Evolutionary conservation across 2,113 vertebrate species (phyloP), one percentile per base, ranked within the genome.

Genomic region (Mormyrus iriodes): DNA sequence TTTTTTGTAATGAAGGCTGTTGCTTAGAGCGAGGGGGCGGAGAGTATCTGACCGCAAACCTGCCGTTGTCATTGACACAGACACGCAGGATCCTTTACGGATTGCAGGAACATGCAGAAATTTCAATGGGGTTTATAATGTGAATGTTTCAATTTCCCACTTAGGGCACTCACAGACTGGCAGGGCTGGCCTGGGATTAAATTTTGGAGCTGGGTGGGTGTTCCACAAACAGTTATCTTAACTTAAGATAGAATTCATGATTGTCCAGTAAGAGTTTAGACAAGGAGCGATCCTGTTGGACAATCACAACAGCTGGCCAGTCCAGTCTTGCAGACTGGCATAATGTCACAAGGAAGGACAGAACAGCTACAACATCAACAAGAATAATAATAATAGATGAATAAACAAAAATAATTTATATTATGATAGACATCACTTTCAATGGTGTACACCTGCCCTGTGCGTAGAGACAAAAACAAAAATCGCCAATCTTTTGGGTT

Each of bases 1-100:
- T 12, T 10, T 91, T 73, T 93, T 94, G n/a, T n/a, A 92, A 89
- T 90, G 91, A 65, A 61, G 88, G 9, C 89, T 87, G 92, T 88
- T 88, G 86, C 87, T 53, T 90, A 90, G 90, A 61, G 84, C 42
- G 52, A 24, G 87, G 90, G 91, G 92, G 92, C 91, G 93, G 92
- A 92, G 92, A 92, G 58, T 91, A 91, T 65, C 61, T 42, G 31
- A 79, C 88, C 91, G 27, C 15, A 2, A 17, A 49, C 73, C 76
- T 44, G 76, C 49, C 35, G 88, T 90, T 90, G 90, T 91, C 90
- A 89, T 90, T 93, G 39, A 19, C 91, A 12, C 90, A 86, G 65
- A 91, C 83, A 88, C 61, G 31, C n/a, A 90, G 88, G 65, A 65
- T 65, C 48, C 73, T 52, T 79, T 42, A 79, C 73, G 31, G 73